phyloP scores from a whole-genome alignment of 2,113 vertebrate species.

The Perognathus longimembris region DNA sequence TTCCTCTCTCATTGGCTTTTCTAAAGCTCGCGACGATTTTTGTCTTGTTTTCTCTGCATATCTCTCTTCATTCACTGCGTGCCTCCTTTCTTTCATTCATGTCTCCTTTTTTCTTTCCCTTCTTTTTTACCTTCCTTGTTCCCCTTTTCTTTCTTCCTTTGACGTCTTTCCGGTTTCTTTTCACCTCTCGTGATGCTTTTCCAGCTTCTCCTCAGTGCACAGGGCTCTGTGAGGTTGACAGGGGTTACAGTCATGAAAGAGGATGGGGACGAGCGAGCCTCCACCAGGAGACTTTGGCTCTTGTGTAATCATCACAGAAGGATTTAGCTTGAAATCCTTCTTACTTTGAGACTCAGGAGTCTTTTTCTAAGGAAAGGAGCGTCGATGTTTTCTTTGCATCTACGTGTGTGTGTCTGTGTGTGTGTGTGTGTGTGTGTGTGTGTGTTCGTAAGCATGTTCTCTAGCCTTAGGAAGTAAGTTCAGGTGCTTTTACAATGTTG shows the following conservation, averaged over 20 bases:
- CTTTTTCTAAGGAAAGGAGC: background rate
- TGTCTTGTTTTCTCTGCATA: background rate
- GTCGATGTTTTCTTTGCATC: background rate
- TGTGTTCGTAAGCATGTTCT: background rate
- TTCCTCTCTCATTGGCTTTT: background rate
- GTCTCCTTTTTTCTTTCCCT: background rate
- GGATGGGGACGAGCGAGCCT: background rate
- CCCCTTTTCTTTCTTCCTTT: background rate
- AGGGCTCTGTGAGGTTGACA: background rate
- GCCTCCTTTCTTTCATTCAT: background rate
- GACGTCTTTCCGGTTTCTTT: background rate
- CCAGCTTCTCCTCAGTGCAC: background rate
- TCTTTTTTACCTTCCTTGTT: background rate
- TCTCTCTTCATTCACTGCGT: background rate
- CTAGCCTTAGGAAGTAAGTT: background rate
- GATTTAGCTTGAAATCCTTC: background rate
- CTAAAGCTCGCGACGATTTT: background rate
- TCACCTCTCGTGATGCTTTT: background rate
- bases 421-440: background rate
- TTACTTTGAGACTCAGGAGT: background rate
- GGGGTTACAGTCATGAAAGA: background rate
- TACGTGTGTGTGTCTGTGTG: background rate
- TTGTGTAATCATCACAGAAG: constrained; percentile 2
- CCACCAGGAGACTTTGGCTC: background rate
- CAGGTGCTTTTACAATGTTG: background rate